Conservation (phyloP, 2,888 invertebrate species). For the Gnatocerus cornutus region DNA sequence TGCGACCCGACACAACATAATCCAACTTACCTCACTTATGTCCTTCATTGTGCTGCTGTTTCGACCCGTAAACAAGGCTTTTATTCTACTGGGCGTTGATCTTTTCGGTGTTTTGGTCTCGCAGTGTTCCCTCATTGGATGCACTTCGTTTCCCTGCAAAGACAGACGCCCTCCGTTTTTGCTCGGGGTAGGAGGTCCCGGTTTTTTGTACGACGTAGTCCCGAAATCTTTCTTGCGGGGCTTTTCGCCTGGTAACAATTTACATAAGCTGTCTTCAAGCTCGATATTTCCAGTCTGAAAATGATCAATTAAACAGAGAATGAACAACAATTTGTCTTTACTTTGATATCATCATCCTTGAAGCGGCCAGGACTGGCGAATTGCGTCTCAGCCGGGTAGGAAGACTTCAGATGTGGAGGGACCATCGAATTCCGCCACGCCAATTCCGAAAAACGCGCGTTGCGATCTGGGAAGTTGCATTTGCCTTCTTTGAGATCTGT, state of each 20-base stretch:
- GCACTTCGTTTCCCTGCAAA: constrained; percentile 76
- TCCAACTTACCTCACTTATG: constrained; percentile 20
- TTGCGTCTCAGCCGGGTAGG: constrained; percentile 88
- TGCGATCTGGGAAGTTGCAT: constrained; percentile 65
- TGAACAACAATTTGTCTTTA: constrained; percentile 8
- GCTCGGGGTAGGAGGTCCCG: constrained; percentile 90
- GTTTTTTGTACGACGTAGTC: constrained; percentile 86
- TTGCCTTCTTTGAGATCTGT: constrained; percentile 78
- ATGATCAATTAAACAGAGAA: background rate
- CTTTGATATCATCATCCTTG: constrained; percentile 81
- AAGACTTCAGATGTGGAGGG: constrained; percentile 89
- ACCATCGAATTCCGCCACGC: constrained; percentile 87
- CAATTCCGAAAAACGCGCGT: constrained; percentile 79
- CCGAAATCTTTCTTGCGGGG: constrained; percentile 76
- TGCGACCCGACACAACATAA: background rate
- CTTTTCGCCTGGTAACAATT: constrained; percentile 70
- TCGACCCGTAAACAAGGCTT: constrained; percentile 74
- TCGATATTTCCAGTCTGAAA: constrained; percentile 65
- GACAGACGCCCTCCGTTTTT: constrained; percentile 84
- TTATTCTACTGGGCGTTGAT: constrained; percentile 79
- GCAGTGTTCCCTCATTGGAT: constrained; percentile 74
- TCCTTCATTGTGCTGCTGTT: constrained; percentile 59
- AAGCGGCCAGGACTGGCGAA: constrained; percentile 74
- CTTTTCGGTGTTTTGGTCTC: constrained; percentile 69
- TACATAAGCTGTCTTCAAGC: constrained; percentile 68